These are phyloP conservation scores for Alosa alosa DNA, from an alignment of 2,113 vertebrate species.

Conservation along the genomic window DNA sequence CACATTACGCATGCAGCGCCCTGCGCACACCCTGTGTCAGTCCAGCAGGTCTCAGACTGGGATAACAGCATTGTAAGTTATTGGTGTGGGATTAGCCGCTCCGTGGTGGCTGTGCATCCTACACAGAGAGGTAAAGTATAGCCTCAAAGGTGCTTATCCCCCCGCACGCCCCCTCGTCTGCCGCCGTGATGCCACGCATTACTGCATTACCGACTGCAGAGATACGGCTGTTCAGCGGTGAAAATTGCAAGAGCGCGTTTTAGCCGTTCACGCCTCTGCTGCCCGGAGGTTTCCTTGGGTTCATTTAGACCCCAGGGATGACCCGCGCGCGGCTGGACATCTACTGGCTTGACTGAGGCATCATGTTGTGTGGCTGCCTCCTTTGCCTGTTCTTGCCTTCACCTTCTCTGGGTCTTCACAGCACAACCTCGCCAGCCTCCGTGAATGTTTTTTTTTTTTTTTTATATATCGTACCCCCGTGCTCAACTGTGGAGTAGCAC, in stretches of 20 bases:
- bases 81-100: constrained; percentile 32
- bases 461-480: not conserved
- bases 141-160: constrained; percentile 58
- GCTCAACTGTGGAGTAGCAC: not conserved
- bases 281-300: constrained; percentile 3
- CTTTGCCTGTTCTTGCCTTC: not conserved
- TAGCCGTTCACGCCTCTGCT: constrained; percentile 28
- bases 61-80: not conserved
- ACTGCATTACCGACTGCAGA: constrained; percentile 70
- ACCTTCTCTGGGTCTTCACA: not conserved
- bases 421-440: not conserved
- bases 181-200: constrained; percentile 70
- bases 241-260: constrained; percentile 62
- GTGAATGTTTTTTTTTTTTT: not conserved
- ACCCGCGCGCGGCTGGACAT: not conserved
- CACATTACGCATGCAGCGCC: too few relatives aligned
- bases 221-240: constrained; percentile 47
- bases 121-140: constrained; percentile 64
- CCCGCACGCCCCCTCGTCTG: constrained; percentile 41
- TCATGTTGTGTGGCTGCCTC: not conserved
- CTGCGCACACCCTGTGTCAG: not conserved
- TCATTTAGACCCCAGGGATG: constrained; percentile 40
- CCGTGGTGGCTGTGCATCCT: constrained; percentile 33
- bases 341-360: not conserved
- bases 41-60: constrained; percentile 2